These are phyloP conservation scores for Eudorcas thomsonii DNA, from an alignment of 2,113 vertebrate species.

Conservation along the genomic window DNA sequence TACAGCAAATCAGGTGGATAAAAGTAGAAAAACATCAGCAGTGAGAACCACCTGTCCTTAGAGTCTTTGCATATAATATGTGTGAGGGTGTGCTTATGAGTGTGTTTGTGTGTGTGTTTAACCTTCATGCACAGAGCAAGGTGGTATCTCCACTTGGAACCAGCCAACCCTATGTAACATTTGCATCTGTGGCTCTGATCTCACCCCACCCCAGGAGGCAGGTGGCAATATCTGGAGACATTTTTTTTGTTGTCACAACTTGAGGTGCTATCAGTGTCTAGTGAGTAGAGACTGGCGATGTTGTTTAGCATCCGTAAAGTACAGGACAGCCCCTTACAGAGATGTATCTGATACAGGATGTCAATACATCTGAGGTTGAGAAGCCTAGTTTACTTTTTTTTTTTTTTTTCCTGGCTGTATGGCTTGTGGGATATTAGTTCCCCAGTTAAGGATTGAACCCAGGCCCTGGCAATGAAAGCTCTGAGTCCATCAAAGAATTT, in stretches of 20 bases:
- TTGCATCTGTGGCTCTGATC: background rate
- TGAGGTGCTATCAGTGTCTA: background rate
- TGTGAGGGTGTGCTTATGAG: background rate
- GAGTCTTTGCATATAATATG: background rate
- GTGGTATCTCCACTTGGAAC: background rate
- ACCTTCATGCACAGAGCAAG: background rate
- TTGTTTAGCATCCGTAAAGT: background rate
- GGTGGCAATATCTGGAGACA: background rate
- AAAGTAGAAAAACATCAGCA: background rate
- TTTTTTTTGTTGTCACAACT: background rate
- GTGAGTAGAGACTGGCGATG: background rate
- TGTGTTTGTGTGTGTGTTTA: background rate
- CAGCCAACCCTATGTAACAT: background rate
- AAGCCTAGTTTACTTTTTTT: background rate
- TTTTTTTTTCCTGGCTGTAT: background rate
- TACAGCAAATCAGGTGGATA: fast-evolving
- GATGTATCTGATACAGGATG: background rate
- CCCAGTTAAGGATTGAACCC: background rate
- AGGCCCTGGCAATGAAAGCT: background rate
- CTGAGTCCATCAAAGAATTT: background rate
- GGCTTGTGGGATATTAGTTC: background rate
- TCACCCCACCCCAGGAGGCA: background rate
- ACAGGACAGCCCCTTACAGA: background rate
- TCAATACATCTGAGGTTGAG: background rate
- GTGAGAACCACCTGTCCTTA: background rate